Base-by-base conservation (phyloP, 2,113 vertebrate species). In the Peromyscus polionotus region DNA sequence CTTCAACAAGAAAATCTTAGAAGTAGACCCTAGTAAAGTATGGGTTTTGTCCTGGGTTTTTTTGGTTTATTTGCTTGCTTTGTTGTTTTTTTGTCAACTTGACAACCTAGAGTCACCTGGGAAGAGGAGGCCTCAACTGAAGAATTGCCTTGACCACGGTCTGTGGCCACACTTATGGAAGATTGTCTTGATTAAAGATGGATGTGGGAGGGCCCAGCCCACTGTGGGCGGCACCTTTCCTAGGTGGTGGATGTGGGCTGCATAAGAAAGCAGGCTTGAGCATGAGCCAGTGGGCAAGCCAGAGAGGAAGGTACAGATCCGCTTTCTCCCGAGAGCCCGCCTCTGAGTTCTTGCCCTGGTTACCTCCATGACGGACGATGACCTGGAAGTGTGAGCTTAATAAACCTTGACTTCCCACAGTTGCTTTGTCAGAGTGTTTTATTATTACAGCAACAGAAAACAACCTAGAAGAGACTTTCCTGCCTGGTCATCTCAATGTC, bases 1-100 rank as follows among this genome's bases (percentile, higher is more conserved):
- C 39, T 90, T 54, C 42, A 26, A 80, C 14, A 90, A 96, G 79
- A 83, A 94, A 90, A 76, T 70, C n/a, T 63, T 84, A 9, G 24
- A 88, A 93, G 63, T 51, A 75, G 70, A 54, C n/a, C 39, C 63
- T 20, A 88, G 65, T 61, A 88, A 94, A 77, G 61, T 54, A 81
- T 36, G 54, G 39, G 36, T 14, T 87, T 33, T 83, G 65, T 36
- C 45, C 85, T 36, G 80, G 19, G 39, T n/a, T 16, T 14, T 45
- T 67, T 48, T 48, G 51, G 51, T 51, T 51, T 11, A 10, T 11
- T 51, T 51, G 5, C 9, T 51, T 11, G 8, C 9, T 51, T 51
- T 51, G 51, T 51, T 51, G 51, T 51, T 51, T 24, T 24, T 16
- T 48, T 70, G 19, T 68, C 65, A 54, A 26, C 20, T 13, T 70